Evolutionary conservation across 2,797 vertebrate genomes (phyloP).

Genomic region (Cossypha polioptera): DNA sequence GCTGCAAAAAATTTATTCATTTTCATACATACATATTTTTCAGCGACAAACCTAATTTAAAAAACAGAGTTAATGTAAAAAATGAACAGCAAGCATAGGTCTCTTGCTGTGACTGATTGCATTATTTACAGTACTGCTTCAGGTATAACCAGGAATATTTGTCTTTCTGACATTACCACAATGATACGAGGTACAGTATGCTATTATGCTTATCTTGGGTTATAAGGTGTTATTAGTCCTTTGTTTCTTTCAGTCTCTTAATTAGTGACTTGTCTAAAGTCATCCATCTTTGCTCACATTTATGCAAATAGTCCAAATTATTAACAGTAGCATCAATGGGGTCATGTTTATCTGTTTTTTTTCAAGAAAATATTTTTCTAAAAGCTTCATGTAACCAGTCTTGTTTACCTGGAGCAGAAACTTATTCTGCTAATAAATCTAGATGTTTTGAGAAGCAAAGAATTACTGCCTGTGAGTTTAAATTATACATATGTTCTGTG

Average conservation of each 20-base stretch:
- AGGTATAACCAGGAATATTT: constrained; percentile 74
- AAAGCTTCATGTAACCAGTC: neutral
- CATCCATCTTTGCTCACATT: constrained; percentile 65
- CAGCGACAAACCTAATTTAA: constrained; percentile 42
- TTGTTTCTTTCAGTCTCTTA: constrained; percentile 72
- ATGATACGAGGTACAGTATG: constrained; percentile 57
- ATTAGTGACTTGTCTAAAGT: constrained; percentile 71
- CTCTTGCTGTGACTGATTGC: constrained; percentile 68
- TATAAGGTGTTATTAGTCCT: constrained; percentile 64
- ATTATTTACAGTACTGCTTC: constrained; percentile 65
- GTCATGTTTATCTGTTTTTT: constrained; percentile 45
- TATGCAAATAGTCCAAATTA: constrained; percentile 71
- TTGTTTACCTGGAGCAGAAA: neutral
- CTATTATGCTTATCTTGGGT: constrained; percentile 66
- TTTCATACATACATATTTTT: constrained; percentile 57
- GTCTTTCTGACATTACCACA: constrained; percentile 67
- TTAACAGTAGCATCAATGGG: constrained; percentile 40
- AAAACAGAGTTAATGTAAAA: constrained; percentile 50
- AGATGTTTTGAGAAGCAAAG: neutral
- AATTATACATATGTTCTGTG: neutral
- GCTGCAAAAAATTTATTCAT: constrained; percentile 11
- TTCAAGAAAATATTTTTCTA: constrained; percentile 33
- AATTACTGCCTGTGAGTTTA: neutral
- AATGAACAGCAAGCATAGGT: neutral
- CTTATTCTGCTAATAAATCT: neutral